Percentiles rank a stretch among this genome's conserved stretches.
These are phyloP conservation scores for Spisula subtruncata DNA, from an alignment of 2,888 invertebrate species.

Conservation along the genomic window DNA sequence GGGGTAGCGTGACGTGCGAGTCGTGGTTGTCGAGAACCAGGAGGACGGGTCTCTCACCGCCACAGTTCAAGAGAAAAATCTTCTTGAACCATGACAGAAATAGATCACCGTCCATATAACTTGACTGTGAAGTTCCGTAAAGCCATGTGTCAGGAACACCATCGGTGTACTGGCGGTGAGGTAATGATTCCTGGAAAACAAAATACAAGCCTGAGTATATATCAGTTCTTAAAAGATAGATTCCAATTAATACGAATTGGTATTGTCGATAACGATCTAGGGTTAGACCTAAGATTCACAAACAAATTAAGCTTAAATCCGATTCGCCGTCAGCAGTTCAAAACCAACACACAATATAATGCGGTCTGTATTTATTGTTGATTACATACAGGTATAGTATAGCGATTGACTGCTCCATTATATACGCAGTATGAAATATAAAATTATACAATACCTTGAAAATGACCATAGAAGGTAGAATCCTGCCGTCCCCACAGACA, in stretches of 20 bases:
- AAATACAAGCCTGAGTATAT: neutral
- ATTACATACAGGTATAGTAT: too few species aligned
- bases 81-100: conserved; percentile 46
- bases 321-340: too few species aligned
- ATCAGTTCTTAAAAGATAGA: too few species aligned
- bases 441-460: too few species aligned
- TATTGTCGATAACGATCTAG: too few species aligned
- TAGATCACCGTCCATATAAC: conserved; percentile 46
- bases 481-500: conserved; percentile 35
- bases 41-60: conserved; percentile 45
- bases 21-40: conserved; percentile 47
- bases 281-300: too few species aligned
- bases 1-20: conserved; percentile 23
- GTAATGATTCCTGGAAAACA: conserved; percentile 25
- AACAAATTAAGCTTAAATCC: too few species aligned
- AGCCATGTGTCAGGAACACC: conserved; percentile 48
- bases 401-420: too few species aligned
- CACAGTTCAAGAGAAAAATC: conserved; percentile 51
- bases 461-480: conserved; percentile 47
- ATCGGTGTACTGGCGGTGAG: conserved; percentile 31
- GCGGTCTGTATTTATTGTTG: too few species aligned
- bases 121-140: conserved; percentile 25
- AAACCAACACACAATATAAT: too few species aligned
- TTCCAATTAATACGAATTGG: too few species aligned
- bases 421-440: too few species aligned